Evolutionary conservation across 2,888 invertebrate genomes (phyloP).

Genomic region (Eupithecia pulchellata): DNA sequence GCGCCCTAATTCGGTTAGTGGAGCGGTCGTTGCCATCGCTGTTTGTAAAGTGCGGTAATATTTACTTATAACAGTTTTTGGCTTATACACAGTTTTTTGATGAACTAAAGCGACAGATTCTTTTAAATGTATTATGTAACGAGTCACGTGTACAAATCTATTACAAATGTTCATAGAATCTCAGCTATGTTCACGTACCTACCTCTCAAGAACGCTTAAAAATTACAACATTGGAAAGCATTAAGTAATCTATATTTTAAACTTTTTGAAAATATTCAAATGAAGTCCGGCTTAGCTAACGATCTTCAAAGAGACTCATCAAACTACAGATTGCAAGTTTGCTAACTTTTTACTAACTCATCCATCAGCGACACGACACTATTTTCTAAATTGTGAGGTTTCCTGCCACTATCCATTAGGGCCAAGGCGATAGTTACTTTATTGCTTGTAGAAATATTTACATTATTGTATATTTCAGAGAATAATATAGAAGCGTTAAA

Average conservation of each 20-base stretch:
- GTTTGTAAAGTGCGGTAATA: slow-evolving; percentile 25
- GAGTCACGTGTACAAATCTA: neutral
- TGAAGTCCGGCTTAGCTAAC: neutral
- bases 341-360: neutral
- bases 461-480: neutral
- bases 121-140: neutral
- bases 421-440: slow-evolving; percentile 1
- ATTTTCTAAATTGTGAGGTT: slow-evolving; percentile 7
- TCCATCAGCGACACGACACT: slow-evolving; percentile 2
- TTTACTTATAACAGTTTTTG: slow-evolving; percentile 5
- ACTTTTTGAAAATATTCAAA: neutral
- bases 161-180: neutral
- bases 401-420: slow-evolving; percentile 12
- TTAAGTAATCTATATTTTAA: neutral
- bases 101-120: slow-evolving; percentile 16
- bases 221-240: neutral
- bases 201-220: neutral
- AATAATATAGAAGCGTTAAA: neutral
- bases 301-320: neutral
- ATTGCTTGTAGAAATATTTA: neutral
- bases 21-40: slow-evolving; percentile 70
- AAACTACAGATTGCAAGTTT: neutral
- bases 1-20: slow-evolving; percentile 69
- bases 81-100: slow-evolving; percentile 18
- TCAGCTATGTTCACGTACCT: too few species aligned